phyloP scores from a whole-genome alignment of 37 sponge, comb jelly and placozoan genomes.

The Bolinopsis microptera region DNA sequence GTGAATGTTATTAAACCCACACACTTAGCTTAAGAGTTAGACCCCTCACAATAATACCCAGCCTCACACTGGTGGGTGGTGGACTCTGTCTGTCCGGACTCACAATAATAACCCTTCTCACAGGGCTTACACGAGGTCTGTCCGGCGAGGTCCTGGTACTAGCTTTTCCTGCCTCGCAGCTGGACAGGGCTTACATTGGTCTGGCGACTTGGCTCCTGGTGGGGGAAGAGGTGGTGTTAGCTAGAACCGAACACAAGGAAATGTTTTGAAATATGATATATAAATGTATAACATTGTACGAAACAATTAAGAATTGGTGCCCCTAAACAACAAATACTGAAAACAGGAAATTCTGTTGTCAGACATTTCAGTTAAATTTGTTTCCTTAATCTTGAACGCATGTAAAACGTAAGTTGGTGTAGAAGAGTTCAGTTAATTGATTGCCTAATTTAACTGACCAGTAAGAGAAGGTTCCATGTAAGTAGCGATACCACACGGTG shows the following conservation, averaged over 20 bases:
- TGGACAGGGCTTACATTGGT: neutral
- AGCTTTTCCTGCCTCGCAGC: slow-evolving; percentile 44
- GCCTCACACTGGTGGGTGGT: slow-evolving; percentile 31
- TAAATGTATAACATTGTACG: neutral
- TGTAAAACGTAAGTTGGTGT: no score
- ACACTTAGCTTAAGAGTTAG: slow-evolving; percentile 1
- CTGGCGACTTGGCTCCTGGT: slow-evolving; percentile 23
- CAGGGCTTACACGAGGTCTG: slow-evolving; percentile 52
- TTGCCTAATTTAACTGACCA: neutral
- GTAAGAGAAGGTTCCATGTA: slow-evolving; percentile 34
- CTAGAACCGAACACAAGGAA: no score
- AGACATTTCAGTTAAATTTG: no score
- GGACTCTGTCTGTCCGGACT: neutral
- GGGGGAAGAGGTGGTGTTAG: neutral
- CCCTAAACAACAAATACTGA: no score
- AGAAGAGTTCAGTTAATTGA: no score
- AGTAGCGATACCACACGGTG: slow-evolving; percentile 23
- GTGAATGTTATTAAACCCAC: no score
- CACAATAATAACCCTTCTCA: slow-evolving; percentile 25
- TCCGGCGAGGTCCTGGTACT: slow-evolving; percentile 43
- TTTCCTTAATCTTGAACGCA: no score
- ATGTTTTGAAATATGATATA: neutral
- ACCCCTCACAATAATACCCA: slow-evolving; percentile 1
- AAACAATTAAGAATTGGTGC: no score
- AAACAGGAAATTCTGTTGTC: no score